Percentiles rank a stretch among this genome's conserved stretches.
phyloP scores from a whole-genome alignment of 2,888 invertebrate species.

The Ditula angustiorana region DNA sequence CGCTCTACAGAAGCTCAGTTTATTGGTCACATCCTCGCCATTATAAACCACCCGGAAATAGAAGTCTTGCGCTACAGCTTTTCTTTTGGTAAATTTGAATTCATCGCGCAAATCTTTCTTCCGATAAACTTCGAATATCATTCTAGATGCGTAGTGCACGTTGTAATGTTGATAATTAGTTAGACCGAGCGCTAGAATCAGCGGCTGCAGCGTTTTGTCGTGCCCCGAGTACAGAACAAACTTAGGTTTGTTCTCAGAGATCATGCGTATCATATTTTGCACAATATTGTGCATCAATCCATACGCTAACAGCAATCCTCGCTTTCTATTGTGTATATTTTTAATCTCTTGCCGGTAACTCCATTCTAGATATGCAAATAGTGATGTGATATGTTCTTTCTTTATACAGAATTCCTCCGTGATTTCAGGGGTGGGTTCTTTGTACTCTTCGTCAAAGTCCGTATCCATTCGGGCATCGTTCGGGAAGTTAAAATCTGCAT shows the following conservation, averaged over 20 bases:
- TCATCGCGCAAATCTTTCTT: slow-evolving; percentile 82
- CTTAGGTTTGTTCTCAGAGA: slow-evolving; percentile 90
- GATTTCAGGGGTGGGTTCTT: slow-evolving; percentile 69
- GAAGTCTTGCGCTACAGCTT: slow-evolving; percentile 87
- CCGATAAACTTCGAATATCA: slow-evolving; percentile 95
- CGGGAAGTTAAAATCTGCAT: slow-evolving; percentile 81
- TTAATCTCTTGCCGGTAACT: slow-evolving; percentile 88
- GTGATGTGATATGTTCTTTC: slow-evolving; percentile 89
- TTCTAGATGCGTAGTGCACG: slow-evolving; percentile 94
- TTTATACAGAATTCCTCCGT: slow-evolving; percentile 86
- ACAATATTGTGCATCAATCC: slow-evolving; percentile 93
- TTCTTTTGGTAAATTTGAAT: slow-evolving; percentile 83
- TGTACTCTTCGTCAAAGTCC: slow-evolving; percentile 79
- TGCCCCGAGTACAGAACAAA: slow-evolving; percentile 95
- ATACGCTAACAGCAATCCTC: slow-evolving; percentile 91
- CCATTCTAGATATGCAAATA: slow-evolving; percentile 94
- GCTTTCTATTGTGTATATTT: slow-evolving; percentile 86
- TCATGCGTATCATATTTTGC: slow-evolving; percentile 92
- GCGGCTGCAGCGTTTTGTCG: slow-evolving; percentile 94
- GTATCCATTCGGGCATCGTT: slow-evolving; percentile 77
- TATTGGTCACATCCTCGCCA: slow-evolving; percentile 93
- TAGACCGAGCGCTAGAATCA: slow-evolving; percentile 92
- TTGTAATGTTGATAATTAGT: slow-evolving; percentile 87
- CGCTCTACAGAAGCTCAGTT: slow-evolving; percentile 91
- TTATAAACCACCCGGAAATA: slow-evolving; percentile 94